Conservation (phyloP, 2,888 invertebrate species). For the Masnerella sp. region DNA sequence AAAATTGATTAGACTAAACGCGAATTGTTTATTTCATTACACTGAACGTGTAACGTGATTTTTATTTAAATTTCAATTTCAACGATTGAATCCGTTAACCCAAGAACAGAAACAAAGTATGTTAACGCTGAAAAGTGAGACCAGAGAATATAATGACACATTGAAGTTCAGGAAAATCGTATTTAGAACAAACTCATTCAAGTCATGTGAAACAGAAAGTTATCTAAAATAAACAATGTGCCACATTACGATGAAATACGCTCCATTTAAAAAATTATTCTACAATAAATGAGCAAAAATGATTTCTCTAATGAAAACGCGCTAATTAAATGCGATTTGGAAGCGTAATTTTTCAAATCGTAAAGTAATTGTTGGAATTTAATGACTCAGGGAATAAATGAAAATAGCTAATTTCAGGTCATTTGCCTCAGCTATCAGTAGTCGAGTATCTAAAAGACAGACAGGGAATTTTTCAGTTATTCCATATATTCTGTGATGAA, state of each 20-base stretch:
- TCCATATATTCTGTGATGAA: too few relatives aligned
- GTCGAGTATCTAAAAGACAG: too few relatives aligned
- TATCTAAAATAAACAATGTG: conserved; percentile 3
- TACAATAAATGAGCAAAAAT: too few relatives aligned
- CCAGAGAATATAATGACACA: neutral
- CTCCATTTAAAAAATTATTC: too few relatives aligned
- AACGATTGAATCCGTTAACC: neutral
- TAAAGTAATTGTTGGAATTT: too few relatives aligned
- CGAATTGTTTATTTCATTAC: neutral
- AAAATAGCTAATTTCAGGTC: too few relatives aligned
- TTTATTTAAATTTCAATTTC: neutral
- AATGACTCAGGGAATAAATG: too few relatives aligned
- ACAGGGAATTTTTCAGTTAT: too few relatives aligned
- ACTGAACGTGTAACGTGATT: neutral
- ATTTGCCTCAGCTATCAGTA: too few relatives aligned
- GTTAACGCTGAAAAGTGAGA: neutral
- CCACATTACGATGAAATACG: neutral
- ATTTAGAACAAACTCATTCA: conserved; percentile 12
- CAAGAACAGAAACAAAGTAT: neutral
- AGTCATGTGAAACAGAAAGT: conserved; percentile 18
- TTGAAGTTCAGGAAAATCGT: neutral
- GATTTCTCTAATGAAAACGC: too few relatives aligned
- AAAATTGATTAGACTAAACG: conserved; percentile 6
- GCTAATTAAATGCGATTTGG: too few relatives aligned
- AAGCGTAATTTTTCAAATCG: too few relatives aligned